A percentile compares a stretch with the other conserved stretches of the same genome.
Conservation (phyloP, 2,113 vertebrate species). For the Pterocles orientalis region DNA sequence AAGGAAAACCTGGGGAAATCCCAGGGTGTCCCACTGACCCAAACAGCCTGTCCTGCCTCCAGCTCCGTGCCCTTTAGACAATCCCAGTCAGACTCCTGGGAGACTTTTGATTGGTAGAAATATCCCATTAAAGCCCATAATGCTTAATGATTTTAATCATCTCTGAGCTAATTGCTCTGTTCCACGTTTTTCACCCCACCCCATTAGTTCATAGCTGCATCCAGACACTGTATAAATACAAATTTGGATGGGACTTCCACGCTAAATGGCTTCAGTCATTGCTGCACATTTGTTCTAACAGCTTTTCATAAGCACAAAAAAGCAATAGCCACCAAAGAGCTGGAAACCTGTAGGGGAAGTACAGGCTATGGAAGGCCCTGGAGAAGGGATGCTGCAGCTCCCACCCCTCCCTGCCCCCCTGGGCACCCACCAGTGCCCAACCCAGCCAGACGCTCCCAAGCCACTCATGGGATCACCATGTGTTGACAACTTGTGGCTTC, state of each 20-base stretch:
- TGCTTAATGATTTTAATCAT: conserved; percentile 10
- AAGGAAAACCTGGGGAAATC: background rate
- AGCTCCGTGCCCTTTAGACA: background rate
- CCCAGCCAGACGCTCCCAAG: background rate
- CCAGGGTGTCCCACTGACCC: background rate
- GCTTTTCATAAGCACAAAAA: background rate
- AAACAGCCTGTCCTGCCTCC: background rate
- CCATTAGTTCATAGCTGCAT: background rate
- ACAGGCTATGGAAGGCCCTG: background rate
- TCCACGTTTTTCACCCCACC: background rate
- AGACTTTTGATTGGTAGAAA: background rate
- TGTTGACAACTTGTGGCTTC: background rate
- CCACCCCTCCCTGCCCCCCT: background rate
- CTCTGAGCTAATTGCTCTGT: background rate
- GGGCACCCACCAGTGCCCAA: background rate
- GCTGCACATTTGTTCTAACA: background rate
- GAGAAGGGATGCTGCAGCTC: background rate
- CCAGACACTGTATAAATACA: background rate
- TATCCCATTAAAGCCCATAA: background rate
- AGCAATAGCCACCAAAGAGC: background rate
- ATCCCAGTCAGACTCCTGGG: background rate
- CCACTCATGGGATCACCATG: background rate
- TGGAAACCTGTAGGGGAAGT: background rate
- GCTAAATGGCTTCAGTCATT: background rate
- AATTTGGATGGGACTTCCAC: background rate